phyloP scores from a whole-genome alignment of 2,113 vertebrate species.

The Chlamydotis undulata region DNA sequence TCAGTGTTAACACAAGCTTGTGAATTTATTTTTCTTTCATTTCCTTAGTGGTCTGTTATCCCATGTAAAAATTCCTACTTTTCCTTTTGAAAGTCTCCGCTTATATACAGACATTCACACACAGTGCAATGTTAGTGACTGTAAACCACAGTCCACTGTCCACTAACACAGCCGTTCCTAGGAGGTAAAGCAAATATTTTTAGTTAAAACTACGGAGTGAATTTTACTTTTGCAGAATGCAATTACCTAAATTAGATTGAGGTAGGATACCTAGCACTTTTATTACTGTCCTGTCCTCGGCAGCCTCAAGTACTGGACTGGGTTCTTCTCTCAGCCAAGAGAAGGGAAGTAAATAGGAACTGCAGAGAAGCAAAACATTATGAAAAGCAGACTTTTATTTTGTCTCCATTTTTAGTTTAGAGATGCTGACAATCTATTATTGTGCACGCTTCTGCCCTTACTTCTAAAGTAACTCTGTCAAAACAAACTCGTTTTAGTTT shows the following conservation, averaged over 20 bases:
- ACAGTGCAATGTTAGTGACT: background rate
- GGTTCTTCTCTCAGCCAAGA: background rate
- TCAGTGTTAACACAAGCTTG: background rate
- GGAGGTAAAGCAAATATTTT: constrained; percentile 6
- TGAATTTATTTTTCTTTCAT: background rate
- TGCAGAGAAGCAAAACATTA: background rate
- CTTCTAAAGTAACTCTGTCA: background rate
- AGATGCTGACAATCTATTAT: background rate
- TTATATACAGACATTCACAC: background rate
- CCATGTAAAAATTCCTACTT: background rate
- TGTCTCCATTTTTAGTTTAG: background rate
- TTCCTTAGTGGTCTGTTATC: background rate
- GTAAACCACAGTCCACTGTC: background rate
- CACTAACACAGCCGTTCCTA: background rate
- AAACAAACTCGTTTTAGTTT: background rate
- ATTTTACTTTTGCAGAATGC: background rate
- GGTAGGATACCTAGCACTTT: background rate
- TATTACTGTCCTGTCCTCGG: background rate
- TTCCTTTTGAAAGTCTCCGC: background rate
- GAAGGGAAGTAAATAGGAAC: background rate
- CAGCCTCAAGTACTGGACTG: background rate
- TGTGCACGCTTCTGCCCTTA: background rate
- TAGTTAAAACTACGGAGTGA: background rate
- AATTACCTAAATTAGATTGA: background rate
- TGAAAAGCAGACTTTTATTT: background rate